Conservation (phyloP, 2,888 invertebrate genomes). For the Busseola fusca region DNA sequence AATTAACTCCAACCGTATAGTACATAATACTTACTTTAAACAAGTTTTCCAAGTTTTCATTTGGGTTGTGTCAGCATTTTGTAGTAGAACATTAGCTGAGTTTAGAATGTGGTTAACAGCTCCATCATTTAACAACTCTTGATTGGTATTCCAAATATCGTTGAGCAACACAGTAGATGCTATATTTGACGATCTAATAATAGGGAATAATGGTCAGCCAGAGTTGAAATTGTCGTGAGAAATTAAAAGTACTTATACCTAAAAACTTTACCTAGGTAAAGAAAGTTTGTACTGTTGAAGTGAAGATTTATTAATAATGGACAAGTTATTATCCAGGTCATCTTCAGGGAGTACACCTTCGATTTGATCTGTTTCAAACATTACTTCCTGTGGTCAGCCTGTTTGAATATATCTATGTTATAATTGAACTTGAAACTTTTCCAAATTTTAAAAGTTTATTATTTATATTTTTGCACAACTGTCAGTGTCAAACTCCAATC, state of each 20-base stretch:
- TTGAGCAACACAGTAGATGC: conserved; percentile 71
- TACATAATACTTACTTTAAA: conserved; percentile 67
- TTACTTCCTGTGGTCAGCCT: conserved; percentile 3
- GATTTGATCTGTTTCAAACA: conserved; percentile 57
- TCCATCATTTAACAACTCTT: conserved; percentile 61
- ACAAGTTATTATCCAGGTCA: conserved; percentile 58
- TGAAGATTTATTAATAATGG: conserved; percentile 62
- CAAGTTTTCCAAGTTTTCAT: conserved; percentile 74
- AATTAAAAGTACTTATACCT: not conserved
- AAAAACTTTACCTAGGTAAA: conserved; percentile 63
- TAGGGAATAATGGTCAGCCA: not conserved
- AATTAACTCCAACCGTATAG: no score
- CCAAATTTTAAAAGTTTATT: no score
- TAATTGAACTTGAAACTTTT: not conserved
- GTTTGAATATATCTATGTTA: not conserved
- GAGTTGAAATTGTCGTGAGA: not conserved
- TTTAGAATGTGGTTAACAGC: conserved; percentile 65
- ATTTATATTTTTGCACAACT: not conserved
- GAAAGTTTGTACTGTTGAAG: conserved; percentile 70
- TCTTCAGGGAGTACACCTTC: conserved; percentile 64
- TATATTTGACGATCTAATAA: conserved; percentile 73
- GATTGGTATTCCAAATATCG: conserved; percentile 71
- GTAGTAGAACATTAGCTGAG: conserved; percentile 65
- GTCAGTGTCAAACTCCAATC: conserved; percentile 17
- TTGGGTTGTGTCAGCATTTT: conserved; percentile 65